Conservation (phyloP, 2,888 invertebrate genomes). For the Glaucopsyche alexis region DNA sequence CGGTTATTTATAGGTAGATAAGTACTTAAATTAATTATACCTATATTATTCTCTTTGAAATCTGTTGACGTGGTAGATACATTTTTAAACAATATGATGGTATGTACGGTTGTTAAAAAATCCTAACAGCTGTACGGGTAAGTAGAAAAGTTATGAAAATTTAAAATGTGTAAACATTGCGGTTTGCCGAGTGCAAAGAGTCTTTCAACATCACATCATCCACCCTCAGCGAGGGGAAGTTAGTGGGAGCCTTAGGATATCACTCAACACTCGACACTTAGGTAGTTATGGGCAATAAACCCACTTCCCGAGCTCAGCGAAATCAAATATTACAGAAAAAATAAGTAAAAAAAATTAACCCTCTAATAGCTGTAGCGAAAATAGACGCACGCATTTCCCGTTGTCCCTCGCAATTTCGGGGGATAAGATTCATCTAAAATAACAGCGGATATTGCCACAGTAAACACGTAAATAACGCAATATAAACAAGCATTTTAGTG, state of each 20-base stretch:
- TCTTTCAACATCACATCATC: constrained; percentile 8
- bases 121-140: not conserved
- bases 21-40: no score
- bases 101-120: not conserved
- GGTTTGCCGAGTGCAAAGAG: constrained; percentile 6
- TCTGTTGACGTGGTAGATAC: not conserved
- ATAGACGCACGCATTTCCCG: constrained; percentile 7
- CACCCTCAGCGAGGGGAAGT: constrained; percentile 9
- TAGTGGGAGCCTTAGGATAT: not conserved
- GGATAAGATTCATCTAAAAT: constrained; percentile 15
- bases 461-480: not conserved
- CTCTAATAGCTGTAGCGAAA: not conserved
- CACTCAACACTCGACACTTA: constrained; percentile 11
- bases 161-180: not conserved
- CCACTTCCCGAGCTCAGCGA: not conserved
- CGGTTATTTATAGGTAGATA: no score
- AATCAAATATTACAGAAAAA: not conserved
- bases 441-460: not conserved
- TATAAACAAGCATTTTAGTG: not conserved
- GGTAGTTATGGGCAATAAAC: not conserved
- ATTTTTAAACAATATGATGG: not conserved
- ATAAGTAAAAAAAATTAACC: not conserved
- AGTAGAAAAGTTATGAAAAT: not conserved
- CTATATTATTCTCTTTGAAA: not conserved
- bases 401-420: constrained; percentile 15